phyloP scores from a whole-genome alignment of 2,888 invertebrate species.

The Allophyes oxyacanthae region DNA sequence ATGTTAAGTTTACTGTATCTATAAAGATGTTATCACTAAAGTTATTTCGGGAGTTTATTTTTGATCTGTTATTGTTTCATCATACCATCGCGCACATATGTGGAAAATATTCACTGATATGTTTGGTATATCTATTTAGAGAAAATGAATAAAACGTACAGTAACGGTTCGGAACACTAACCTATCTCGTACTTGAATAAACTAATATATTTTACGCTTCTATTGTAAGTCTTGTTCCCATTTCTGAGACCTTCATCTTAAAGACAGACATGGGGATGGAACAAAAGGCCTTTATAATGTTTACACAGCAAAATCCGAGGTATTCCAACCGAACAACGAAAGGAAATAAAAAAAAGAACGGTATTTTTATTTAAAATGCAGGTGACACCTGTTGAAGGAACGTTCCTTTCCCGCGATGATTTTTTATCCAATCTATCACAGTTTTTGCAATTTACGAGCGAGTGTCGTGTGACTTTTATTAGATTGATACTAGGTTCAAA shows the following conservation, averaged over 20 bases:
- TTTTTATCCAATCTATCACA: slow-evolving; percentile 30
- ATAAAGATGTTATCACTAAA: slow-evolving; percentile 5
- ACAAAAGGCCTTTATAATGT: slow-evolving; percentile 15
- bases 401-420: slow-evolving; percentile 7
- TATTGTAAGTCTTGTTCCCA: too few relatives aligned
- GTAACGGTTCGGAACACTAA: too few relatives aligned
- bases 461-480: too few relatives aligned
- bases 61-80: too few relatives aligned
- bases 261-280: neutral
- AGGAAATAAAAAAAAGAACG: slow-evolving; percentile 2
- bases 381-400: slow-evolving; percentile 18
- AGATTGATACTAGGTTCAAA: too few relatives aligned
- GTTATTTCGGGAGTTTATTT: slow-evolving; percentile 16
- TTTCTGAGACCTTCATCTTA: neutral
- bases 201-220: too few relatives aligned
- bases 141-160: too few relatives aligned
- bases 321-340: slow-evolving; percentile 4
- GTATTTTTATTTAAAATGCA: slow-evolving; percentile 14
- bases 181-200: too few relatives aligned
- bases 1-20: neutral
- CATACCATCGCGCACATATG: neutral
- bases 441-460: too few relatives aligned
- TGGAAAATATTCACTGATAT: neutral
- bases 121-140: too few relatives aligned
- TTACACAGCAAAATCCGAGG: slow-evolving; percentile 27